A percentile compares a stretch with the other conserved stretches of the same genome.
Conservation (phyloP, 2,888 invertebrate genomes). For the Hydrotaea cyrtoneurina region DNA sequence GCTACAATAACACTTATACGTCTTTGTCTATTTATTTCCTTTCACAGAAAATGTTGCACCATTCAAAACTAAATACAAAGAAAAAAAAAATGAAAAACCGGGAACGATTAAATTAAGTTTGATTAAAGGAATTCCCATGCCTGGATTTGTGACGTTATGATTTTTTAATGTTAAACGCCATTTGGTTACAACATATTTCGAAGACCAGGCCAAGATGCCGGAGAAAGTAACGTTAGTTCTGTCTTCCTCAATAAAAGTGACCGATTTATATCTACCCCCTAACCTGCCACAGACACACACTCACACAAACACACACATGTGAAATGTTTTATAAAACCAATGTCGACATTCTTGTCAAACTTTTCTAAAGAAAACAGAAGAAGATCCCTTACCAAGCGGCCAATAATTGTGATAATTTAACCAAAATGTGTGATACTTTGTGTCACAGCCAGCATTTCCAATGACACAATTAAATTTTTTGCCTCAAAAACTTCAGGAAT, state of each 20-base stretch:
- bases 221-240: background rate
- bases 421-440: background rate
- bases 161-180: background rate
- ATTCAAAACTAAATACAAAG: too few species aligned
- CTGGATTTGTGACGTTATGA: background rate
- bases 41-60: too few species aligned
- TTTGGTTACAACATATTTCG: background rate
- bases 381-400: background rate
- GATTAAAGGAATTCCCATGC: background rate
- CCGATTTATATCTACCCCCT: background rate
- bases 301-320: background rate
- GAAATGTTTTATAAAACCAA: background rate
- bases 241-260: background rate
- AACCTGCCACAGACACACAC: background rate
- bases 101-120: background rate
- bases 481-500: background rate
- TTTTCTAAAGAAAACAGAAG: background rate
- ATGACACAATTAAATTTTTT: background rate
- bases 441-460: background rate
- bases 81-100: background rate
- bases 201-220: background rate
- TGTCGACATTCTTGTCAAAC: slow-evolving; percentile 14
- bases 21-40: too few species aligned
- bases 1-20: too few species aligned
- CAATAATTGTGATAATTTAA: slow-evolving; percentile 18